A percentile compares a stretch with the other conserved stretches of the same genome.
phyloP scores from a whole-genome alignment of 2,113 vertebrate species.

The Thunnus maccoyii region DNA sequence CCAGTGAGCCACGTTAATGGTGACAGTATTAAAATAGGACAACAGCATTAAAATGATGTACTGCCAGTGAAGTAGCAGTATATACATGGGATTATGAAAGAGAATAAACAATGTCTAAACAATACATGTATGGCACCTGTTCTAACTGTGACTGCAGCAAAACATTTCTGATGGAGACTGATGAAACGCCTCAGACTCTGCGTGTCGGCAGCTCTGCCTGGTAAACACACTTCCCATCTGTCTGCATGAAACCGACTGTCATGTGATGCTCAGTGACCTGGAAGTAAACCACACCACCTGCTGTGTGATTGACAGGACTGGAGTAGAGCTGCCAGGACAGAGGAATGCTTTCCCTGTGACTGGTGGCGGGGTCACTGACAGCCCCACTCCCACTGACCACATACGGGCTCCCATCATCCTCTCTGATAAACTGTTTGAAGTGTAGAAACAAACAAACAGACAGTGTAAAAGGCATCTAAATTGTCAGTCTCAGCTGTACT shows the following conservation, averaged over 20 bases:
- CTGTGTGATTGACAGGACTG: conserved; percentile 74
- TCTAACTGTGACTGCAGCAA: too few species aligned
- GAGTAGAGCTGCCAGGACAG: conserved; percentile 80
- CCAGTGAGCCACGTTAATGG: neutral
- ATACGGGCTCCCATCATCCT: conserved; percentile 76
- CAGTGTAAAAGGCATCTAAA: too few species aligned
- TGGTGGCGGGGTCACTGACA: conserved; percentile 42
- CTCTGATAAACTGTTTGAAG: conserved; percentile 76
- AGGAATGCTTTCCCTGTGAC: conserved; percentile 67
- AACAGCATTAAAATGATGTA: too few species aligned
- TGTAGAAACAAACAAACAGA: neutral
- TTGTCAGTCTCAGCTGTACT: too few species aligned
- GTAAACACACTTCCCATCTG: conserved; percentile 79
- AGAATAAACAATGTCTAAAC: too few species aligned
- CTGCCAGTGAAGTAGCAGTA: too few species aligned
- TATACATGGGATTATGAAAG: too few species aligned
- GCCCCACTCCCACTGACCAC: conserved; percentile 80
- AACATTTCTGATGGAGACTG: too few species aligned
- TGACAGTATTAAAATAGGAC: too few species aligned
- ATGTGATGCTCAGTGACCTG: conserved; percentile 67
- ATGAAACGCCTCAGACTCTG: neutral
- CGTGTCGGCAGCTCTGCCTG: conserved; percentile 63
- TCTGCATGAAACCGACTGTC: conserved; percentile 72
- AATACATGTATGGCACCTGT: too few species aligned
- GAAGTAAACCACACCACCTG: conserved; percentile 75